Base-by-base conservation (phyloP, 2,797 vertebrate genomes). In the Scolopax bukidnonensis region DNA sequence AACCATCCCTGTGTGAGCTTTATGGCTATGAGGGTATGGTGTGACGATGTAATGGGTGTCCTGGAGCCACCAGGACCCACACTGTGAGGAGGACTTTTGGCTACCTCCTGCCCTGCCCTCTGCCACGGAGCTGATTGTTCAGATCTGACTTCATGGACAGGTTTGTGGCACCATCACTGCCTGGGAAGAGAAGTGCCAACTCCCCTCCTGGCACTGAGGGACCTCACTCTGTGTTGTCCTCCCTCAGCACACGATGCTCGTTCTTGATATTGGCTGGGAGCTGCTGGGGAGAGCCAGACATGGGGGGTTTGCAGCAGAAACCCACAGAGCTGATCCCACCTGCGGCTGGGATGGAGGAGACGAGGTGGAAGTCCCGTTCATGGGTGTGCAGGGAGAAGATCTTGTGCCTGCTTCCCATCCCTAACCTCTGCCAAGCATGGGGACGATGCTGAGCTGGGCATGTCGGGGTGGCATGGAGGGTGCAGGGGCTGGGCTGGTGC, bases 381-480 rank as follows among this genome's bases (percentile, higher is more conserved):
- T 3, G 17, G 57, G 45, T 0, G 1, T 14, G 18, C 23, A 4
- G 69, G 67, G 67, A 74, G 80, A 41, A n/a, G 24, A 32, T 28
- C 33, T 45, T 10, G 27, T 87, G 47, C 94, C 90, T 75, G 88
- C 94, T 82, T 83, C 91, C 94, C 87, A 30, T 40, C 81, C 84
- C 87, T 61, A 61, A 68, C 76, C 90, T 81, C 54, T 38, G 60
- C 92, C 84, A 32, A 40, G 92, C 89, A 75, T 61, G 84, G 74
- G 89, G 79, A n/a, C 27, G 7, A 9, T 2, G 91, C 93, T 53
- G 81, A 78, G 88, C 91, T 3, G 6, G 87, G 91, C 82, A 73
- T 48, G 85, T 27, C 0, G 13, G 87, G 86, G 38, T 24, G 89
- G 86, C 87, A 86, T 16, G 78, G 65, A 59, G 67, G 63, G 45